These are phyloP conservation scores for Borostomias antarcticus DNA, from an alignment of 2,797 vertebrate species.

Conservation along the genomic window DNA sequence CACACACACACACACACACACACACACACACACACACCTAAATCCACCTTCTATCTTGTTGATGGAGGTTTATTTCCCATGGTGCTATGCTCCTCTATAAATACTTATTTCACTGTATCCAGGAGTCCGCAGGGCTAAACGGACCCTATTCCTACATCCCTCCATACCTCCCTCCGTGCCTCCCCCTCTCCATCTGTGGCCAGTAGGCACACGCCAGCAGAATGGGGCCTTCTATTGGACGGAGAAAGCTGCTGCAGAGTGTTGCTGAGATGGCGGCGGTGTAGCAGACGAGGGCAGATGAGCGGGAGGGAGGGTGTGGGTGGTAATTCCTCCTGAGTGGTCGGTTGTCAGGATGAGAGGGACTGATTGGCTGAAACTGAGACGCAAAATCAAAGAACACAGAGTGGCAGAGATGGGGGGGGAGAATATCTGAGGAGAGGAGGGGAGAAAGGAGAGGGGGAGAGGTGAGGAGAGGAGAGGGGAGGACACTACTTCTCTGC, in stretches of 20 bases:
- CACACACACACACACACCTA: background rate
- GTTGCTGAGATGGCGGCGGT: too few relatives aligned
- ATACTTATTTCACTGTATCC: slow-evolving; percentile 30
- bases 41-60: background rate
- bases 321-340: slow-evolving; percentile 20
- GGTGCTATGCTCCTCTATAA: slow-evolving; percentile 37
- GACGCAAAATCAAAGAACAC: background rate
- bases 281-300: too few relatives aligned
- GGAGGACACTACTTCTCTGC: too few relatives aligned
- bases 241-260: too few relatives aligned
- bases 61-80: too few relatives aligned
- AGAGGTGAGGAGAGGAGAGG: too few relatives aligned
- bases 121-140: slow-evolving; percentile 33
- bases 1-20: slow-evolving; percentile 11
- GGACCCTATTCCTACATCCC: slow-evolving; percentile 5
- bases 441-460: background rate
- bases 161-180: slow-evolving; percentile 29
- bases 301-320: slow-evolving; percentile 16
- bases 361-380: slow-evolving; percentile 17
- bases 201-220: slow-evolving; percentile 6
- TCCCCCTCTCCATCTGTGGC: background rate
- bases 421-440: background rate
- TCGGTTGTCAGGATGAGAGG: slow-evolving; percentile 21
- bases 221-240: background rate
- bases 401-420: background rate